Evolutionary conservation across 2,113 vertebrate genomes (phyloP).

Genomic region (Thalassoma bifasciatum): DNA sequence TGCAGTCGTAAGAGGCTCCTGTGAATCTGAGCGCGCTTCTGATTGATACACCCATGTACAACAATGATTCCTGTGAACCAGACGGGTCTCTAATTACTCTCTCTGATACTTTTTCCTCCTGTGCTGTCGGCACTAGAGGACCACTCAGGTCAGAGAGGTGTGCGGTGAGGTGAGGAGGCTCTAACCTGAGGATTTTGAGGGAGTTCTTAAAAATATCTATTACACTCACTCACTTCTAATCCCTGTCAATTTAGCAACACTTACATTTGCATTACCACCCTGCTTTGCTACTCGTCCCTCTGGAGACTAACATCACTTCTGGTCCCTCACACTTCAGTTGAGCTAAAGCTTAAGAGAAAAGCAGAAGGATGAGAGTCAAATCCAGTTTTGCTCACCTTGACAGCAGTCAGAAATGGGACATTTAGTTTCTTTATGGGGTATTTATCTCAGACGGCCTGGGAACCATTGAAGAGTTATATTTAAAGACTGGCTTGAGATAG

Average conservation of each 20-base stretch:
- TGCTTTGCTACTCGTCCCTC: conserved; percentile 40
- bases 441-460: conserved; percentile 44
- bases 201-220: conserved; percentile 69
- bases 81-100: conserved; percentile 52
- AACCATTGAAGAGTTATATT: neutral
- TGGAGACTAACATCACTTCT: conserved; percentile 31
- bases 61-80: conserved; percentile 44
- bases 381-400: conserved; percentile 60
- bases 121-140: conserved; percentile 19
- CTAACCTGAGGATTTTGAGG: conserved; percentile 55
- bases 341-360: conserved; percentile 35
- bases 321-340: conserved; percentile 42
- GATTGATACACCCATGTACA: conserved; percentile 41
- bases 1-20: conserved; percentile 28
- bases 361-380: conserved; percentile 42
- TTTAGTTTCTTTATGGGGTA: conserved; percentile 40
- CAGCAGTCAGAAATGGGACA: conserved; percentile 57
- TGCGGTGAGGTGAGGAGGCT: conserved; percentile 49
- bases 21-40: conserved; percentile 29
- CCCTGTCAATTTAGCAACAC: conserved; percentile 67
- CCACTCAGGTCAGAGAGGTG: conserved; percentile 43
- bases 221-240: conserved; percentile 68
- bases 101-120: conserved; percentile 31
- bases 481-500: no score
- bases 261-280: conserved; percentile 73